Conservation (phyloP, 1,140 invertebrate genomes). For the Apis florea region DNA sequence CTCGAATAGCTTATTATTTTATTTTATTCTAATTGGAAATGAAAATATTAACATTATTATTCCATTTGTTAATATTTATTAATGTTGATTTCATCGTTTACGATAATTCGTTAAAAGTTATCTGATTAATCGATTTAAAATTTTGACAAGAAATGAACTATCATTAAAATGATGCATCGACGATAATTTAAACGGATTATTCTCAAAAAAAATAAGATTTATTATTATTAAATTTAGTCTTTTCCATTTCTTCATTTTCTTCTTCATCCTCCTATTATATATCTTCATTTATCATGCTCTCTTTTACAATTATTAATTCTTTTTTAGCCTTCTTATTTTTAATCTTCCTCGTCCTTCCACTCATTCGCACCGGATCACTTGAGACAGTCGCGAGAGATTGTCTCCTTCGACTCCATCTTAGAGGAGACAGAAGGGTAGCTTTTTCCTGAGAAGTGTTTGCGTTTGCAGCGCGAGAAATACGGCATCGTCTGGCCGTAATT, state of each 20-base stretch:
- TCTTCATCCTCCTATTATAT: neutral
- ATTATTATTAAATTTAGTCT: no score
- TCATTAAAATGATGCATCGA: no score
- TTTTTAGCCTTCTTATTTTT: neutral
- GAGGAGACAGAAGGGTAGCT: neutral
- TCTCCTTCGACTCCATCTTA: no score
- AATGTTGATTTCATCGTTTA: no score
- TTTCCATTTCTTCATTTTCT: no score
- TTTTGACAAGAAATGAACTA: no score
- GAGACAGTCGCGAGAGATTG: neutral
- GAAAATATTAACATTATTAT: neutral
- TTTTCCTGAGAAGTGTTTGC: constrained; percentile 12
- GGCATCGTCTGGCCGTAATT: constrained; percentile 35
- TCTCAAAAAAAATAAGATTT: no score
- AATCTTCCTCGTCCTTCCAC: neutral
- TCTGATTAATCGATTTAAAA: no score
- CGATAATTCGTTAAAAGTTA: no score
- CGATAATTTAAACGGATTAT: no score
- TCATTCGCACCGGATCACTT: neutral
- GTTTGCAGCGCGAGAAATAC: constrained; percentile 17
- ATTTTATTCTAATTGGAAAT: neutral
- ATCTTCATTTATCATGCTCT: neutral
- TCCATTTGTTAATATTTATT: no score
- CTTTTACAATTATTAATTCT: neutral
- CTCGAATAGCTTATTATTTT: neutral